Conservation (phyloP, 2,797 vertebrate species). For the Peromyscus eremicus region DNA sequence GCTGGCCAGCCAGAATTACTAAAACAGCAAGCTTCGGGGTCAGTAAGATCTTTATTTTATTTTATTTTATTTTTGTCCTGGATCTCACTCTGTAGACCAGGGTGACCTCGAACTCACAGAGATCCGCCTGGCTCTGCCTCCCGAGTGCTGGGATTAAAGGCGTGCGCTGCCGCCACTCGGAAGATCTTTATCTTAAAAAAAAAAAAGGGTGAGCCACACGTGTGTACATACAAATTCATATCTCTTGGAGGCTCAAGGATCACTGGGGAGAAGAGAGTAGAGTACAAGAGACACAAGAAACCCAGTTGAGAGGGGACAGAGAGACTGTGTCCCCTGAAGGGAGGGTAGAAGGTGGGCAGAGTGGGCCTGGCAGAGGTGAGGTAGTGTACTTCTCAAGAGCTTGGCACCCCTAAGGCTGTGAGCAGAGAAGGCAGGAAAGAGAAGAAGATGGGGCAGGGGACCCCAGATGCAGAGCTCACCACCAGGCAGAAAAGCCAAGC, state of each 20-base stretch:
- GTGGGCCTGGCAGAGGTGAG: neutral
- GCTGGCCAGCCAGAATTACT: neutral
- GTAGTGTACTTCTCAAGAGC: neutral
- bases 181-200: neutral
- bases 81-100: too few relatives aligned
- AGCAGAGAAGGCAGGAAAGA: neutral
- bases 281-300: neutral
- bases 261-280: neutral
- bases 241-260: neutral
- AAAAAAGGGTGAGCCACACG: too few relatives aligned
- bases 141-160: too few relatives aligned
- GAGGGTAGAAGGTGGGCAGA: neutral
- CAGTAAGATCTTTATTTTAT: neutral
- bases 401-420: too few relatives aligned
- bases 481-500: neutral
- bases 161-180: too few relatives aligned
- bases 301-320: neutral
- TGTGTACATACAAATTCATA: neutral
- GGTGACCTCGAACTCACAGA: too few relatives aligned
- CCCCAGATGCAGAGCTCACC: neutral
- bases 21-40: neutral
- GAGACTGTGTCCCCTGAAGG: neutral
- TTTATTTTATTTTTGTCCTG: too few relatives aligned
- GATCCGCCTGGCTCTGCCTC: too few relatives aligned
- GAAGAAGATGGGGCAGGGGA: fast-evolving